Percentiles rank a stretch among this genome's conserved stretches.
Evolutionary conservation across 2,888 invertebrate species (phyloP).

Genomic region (Geotrupes spiniger): DNA sequence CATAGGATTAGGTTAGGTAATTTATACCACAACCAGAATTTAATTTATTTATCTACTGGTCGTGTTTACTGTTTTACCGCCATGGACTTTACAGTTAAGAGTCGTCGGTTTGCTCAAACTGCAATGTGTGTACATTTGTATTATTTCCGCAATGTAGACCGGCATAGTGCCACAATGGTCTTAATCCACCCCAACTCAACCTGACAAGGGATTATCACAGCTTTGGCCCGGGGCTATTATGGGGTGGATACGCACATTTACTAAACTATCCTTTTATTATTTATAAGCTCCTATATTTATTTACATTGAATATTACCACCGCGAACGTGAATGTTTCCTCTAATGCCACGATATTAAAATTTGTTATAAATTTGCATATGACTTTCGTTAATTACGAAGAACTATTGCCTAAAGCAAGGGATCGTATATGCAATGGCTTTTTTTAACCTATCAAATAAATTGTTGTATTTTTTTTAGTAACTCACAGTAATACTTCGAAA

Average conservation of each 20-base stretch:
- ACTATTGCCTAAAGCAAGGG: too few species aligned
- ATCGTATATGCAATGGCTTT: too few species aligned
- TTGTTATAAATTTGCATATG: too few species aligned
- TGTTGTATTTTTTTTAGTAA: too few species aligned
- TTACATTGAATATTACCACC: conserved; percentile 15
- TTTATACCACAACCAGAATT: too few species aligned
- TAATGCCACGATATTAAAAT: not conserved
- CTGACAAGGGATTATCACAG: conserved; percentile 40
- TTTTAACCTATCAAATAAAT: too few species aligned
- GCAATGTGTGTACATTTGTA: conserved; percentile 16
- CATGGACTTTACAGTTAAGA: conserved; percentile 5
- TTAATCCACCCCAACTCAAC: conserved; percentile 33
- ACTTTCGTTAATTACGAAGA: too few species aligned
- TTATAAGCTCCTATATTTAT: conserved; percentile 20
- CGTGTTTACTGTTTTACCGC: too few species aligned
- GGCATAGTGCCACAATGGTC: conserved; percentile 24
- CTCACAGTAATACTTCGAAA: too few species aligned
- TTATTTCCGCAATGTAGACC: conserved; percentile 24
- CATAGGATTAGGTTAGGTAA: too few species aligned
- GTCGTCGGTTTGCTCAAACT: conserved; percentile 1
- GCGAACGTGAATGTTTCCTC: conserved; percentile 10
- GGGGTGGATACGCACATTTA: conserved; percentile 24
- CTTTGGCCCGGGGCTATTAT: conserved; percentile 32
- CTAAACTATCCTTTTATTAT: conserved; percentile 23
- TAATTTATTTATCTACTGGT: too few species aligned